Evolutionary conservation across 2,113 vertebrate species (phyloP), one percentile per base, ranked within the genome.

Genomic region (Rynchops niger): DNA sequence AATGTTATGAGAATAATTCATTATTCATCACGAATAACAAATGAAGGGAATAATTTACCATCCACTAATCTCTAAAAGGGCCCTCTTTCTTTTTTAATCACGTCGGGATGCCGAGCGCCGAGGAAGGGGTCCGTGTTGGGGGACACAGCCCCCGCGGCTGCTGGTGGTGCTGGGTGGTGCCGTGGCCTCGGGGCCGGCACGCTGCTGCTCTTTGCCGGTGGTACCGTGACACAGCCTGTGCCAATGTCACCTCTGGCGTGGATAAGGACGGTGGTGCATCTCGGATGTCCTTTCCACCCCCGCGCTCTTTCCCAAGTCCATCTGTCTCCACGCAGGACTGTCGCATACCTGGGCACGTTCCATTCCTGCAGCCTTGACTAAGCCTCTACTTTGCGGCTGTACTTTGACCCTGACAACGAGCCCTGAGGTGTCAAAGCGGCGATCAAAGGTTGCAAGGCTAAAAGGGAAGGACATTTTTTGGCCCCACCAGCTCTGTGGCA

Each of bases 11-110:
- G 94, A 97, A 92, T 97, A 95, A 98, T 98, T 98, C 98, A 98
- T 98, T 98, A 98, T 98, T 98, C 96, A 98, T 98, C 95, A 97
- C 5, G 38, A 97, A 96, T 97, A 98, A 96, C 94, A 96, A 97
- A 94, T 91, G 93, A 98, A 97, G 96, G 94, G 97, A 97, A 98
- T 97, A 97, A 98, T 97, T 98, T 97, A 95, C 94, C 96, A 96
- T 92, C 77, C 86, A 4, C 95, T 96, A 95, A 96, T 97, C 96
- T 95, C 96, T 96, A 78, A 96, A 97, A 97, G 88, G 89, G 90
- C 62, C 82, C 81, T 17, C 9, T 84, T 55, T 97, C 91, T 92
- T 94, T 93, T 94, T 93, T 84, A 82, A 95, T 90, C 94, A 82
- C 9, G 45, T 47, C 26, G 66, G 42, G 62, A 36, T 73, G 94